Base-by-base conservation (phyloP, 2,888 invertebrate genomes). In the Trimorus sp. region DNA sequence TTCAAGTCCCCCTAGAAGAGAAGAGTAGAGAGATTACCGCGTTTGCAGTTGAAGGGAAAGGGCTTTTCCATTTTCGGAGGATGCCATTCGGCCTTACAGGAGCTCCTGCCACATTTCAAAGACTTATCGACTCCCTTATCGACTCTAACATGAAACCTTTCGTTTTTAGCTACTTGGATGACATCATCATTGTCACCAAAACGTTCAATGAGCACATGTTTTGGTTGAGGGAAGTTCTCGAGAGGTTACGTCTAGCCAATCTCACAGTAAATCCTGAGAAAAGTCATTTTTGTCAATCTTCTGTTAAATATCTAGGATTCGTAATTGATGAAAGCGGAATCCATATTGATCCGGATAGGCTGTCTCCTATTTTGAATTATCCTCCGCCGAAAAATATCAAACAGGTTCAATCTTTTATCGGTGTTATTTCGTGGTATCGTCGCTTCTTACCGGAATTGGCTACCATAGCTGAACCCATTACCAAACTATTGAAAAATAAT, bases 371-470 rank as follows among this genome's bases (percentile, higher is more conserved):
- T 14, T 42, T 83, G 6, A 59, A 79, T 12, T 83, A 71, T 11
- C 77, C 74, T 0, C 26, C 65, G 4, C 88, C 88, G 3, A 70
- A 14, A 6, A 85, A 56, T 54, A 0, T 84, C 0, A 79, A 82
- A 14, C 54, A 85, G 54, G 42, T 87, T 8, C 65, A 85, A n/a
- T 16, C 79, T 12, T 87, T 88, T 42, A 59, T 90, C 0, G 89
- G 88, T 0, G 66, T 88, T 45, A 81, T 82, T 7, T 84, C 84
- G 0, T 90, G 88, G 85, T 90, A 89, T 75, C 59, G 59, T n/a
- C 15, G 40, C 5, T 59, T 40, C 14, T 14, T 88, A 9, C 49
- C 26, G 0, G 68, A 79, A 3, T 85, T 86, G 26, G 80, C 85
- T 9, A 75, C 66, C 0, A 53, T 85, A 0, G 83, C 86, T 0